These are phyloP conservation scores for Zalophus californianus DNA, from an alignment of 2,797 vertebrate species.

Conservation along the genomic window DNA sequence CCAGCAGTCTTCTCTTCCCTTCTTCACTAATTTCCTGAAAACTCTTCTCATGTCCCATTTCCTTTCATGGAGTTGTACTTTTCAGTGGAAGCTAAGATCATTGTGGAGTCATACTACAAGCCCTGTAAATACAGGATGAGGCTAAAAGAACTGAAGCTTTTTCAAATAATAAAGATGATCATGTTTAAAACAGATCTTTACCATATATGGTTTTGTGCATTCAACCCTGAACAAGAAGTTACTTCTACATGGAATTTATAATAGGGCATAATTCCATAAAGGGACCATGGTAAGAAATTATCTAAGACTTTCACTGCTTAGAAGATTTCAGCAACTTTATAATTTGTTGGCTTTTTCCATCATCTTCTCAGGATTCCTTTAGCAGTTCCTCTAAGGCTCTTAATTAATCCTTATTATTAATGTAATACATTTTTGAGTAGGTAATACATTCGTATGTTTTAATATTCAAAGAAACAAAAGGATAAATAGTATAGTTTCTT, in stretches of 20 bases:
- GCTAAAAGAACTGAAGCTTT: constrained; percentile 7
- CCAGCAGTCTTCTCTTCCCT: neutral
- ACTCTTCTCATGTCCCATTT: neutral
- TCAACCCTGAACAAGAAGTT: neutral
- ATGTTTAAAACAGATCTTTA: constrained; percentile 58
- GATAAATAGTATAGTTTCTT: neutral
- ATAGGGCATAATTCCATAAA: constrained; percentile 25
- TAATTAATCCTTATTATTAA: constrained; percentile 29
- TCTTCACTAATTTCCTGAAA: constrained; percentile 25
- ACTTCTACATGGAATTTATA: constrained; percentile 24
- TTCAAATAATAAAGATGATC: constrained; percentile 48
- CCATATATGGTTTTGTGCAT: constrained; percentile 6
- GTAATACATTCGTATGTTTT: neutral
- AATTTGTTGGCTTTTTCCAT: constrained; percentile 47
- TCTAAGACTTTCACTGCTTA: constrained; percentile 9
- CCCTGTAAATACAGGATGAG: neutral
- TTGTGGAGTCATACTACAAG: neutral
- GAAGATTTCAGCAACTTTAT: constrained; percentile 37
- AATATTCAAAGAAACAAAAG: constrained; percentile 52
- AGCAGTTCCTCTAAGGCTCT: constrained; percentile 34
- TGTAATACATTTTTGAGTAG: constrained; percentile 9
- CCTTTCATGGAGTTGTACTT: constrained; percentile 17
- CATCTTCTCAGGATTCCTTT: neutral
- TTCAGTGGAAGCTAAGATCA: neutral
- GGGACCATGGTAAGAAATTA: constrained; percentile 41